Evolutionary conservation across 2,113 vertebrate genomes (phyloP).

Genomic region (Oreocharis arfaki): DNA sequence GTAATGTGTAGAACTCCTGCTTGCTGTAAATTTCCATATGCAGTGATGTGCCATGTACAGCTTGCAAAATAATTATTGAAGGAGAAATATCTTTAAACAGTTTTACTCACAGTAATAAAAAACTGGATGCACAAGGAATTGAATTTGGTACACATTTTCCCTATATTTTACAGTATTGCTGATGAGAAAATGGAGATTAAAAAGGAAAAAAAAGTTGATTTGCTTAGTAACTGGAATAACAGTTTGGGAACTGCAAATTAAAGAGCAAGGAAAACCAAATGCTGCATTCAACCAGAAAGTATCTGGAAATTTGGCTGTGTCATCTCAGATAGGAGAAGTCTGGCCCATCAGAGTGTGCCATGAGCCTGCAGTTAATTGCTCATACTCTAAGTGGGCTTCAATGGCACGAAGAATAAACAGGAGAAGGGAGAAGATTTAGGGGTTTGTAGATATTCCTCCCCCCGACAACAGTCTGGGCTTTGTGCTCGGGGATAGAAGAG

Average conservation of each 20-base stretch:
- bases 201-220: background rate
- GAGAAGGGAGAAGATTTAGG: background rate
- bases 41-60: slow-evolving; percentile 31
- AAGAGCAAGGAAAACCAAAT: background rate
- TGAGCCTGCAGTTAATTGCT: background rate
- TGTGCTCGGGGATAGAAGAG: slow-evolving; percentile 20
- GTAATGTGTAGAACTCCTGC: background rate
- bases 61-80: slow-evolving; percentile 5
- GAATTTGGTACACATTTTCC: background rate
- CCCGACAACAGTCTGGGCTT: background rate
- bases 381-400: background rate
- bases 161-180: background rate
- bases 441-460: background rate
- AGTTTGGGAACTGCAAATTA: background rate
- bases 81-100: slow-evolving; percentile 6
- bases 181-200: background rate
- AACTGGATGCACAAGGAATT: background rate
- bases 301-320: background rate
- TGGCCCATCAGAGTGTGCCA: background rate
- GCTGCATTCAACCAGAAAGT: background rate
- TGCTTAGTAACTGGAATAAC: background rate
- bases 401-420: background rate
- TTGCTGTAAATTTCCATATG: slow-evolving; percentile 11
- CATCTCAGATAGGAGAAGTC: background rate
- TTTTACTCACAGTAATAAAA: slow-evolving; percentile 57